Conservation (phyloP, 2,888 invertebrate genomes). For the Cacoxenus indagator region DNA sequence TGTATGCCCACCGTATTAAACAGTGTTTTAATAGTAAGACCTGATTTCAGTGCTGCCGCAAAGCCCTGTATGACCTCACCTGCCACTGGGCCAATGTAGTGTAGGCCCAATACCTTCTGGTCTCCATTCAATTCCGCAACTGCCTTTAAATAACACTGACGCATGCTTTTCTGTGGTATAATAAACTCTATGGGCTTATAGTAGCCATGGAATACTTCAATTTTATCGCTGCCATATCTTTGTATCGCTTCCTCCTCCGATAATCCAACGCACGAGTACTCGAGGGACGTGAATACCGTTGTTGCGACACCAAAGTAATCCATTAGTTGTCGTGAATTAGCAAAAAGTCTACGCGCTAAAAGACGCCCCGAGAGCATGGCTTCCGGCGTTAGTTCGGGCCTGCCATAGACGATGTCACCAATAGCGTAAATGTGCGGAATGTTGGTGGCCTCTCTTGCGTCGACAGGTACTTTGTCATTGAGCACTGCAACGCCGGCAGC, state of each 20-base stretch:
- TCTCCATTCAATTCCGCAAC: slow-evolving; percentile 77
- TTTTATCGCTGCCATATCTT: slow-evolving; percentile 79
- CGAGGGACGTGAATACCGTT: slow-evolving; percentile 94
- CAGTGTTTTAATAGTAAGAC: slow-evolving; percentile 83
- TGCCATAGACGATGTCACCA: slow-evolving; percentile 88
- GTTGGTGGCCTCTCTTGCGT: slow-evolving; percentile 84
- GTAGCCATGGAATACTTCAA: slow-evolving; percentile 92
- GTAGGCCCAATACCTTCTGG: slow-evolving; percentile 87
- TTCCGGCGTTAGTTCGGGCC: slow-evolving; percentile 94
- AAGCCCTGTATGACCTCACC: slow-evolving; percentile 96
- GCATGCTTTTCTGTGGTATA: slow-evolving; percentile 87
- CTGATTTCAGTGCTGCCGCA: slow-evolving; percentile 87
- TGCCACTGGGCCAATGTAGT: slow-evolving; percentile 90
- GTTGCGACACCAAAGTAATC: slow-evolving; percentile 91
- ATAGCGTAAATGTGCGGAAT: slow-evolving; percentile 91
- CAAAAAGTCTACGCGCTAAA: slow-evolving; percentile 82
- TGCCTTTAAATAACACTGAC: slow-evolving; percentile 91
- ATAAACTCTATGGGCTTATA: slow-evolving; percentile 96
- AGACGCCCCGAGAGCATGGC: slow-evolving; percentile 91
- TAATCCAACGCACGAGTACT: slow-evolving; percentile 93
- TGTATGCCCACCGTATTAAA: slow-evolving; percentile 90
- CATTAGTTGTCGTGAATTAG: slow-evolving; percentile 75
- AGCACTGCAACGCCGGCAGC: slow-evolving; percentile 79
- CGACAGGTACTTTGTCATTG: slow-evolving; percentile 80
- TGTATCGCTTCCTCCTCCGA: slow-evolving; percentile 86